Conservation (phyloP, 2,113 vertebrate species). For the Euleptes europaea region DNA sequence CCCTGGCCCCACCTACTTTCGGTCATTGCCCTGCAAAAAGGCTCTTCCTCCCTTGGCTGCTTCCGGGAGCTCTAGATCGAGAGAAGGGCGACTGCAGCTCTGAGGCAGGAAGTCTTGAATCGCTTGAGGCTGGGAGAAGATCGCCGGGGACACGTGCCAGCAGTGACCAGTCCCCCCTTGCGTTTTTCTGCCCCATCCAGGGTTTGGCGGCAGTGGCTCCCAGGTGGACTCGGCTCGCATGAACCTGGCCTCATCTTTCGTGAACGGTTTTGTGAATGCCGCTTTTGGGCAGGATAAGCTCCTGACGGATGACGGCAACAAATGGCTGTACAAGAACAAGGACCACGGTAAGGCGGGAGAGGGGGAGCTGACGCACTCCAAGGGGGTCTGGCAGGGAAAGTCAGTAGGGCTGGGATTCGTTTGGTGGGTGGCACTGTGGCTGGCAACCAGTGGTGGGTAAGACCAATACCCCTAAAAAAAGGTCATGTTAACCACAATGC, state of each 20-base stretch:
- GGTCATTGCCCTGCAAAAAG: not conserved
- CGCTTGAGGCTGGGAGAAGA: too few species aligned
- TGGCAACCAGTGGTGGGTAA: not conserved
- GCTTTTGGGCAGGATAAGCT: constrained; percentile 98
- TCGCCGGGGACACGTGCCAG: not conserved
- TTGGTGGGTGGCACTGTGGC: not conserved
- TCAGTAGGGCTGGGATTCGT: not conserved
- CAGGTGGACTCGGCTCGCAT: constrained; percentile 98
- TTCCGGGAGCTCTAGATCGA: rapidly evolving
- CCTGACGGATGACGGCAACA: constrained; percentile 97
- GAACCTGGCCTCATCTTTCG: constrained; percentile 98
- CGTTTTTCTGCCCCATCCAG: constrained; percentile 55
- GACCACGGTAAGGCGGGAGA: constrained; percentile 85
- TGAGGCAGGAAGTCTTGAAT: not conserved
- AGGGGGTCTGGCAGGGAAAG: not conserved
- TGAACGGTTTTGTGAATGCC: constrained; percentile 97
- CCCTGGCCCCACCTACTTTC: too few species aligned
- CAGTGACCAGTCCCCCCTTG: not conserved
- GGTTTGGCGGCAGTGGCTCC: constrained; percentile 95
- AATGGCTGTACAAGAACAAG: constrained; percentile 99
- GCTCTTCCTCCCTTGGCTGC: not conserved
- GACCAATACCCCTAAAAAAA: too few species aligned
- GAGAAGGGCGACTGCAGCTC: too few species aligned
- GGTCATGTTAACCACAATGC: too few species aligned
- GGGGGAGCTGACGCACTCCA: not conserved